phyloP scores from a whole-genome alignment of 2,797 vertebrate species.

The Vireo griseus region DNA sequence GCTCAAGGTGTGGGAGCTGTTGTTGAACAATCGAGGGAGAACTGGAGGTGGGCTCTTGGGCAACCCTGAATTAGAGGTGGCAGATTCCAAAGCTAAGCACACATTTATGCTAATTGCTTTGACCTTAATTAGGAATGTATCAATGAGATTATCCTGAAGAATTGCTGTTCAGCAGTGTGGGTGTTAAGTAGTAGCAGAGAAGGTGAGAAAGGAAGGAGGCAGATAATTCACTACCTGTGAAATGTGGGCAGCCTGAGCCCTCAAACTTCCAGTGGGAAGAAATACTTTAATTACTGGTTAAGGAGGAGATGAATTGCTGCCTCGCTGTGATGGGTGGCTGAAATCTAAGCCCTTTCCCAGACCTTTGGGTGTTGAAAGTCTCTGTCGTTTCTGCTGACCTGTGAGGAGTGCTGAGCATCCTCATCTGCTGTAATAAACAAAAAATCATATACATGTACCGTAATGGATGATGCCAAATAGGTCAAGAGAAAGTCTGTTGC shows the following conservation, averaged over 20 bases:
- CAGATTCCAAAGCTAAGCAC: neutral
- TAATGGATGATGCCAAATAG: neutral
- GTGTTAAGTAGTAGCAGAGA: neutral
- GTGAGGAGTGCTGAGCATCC: neutral
- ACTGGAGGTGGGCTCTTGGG: neutral
- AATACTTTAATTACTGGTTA: neutral
- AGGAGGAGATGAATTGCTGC: neutral
- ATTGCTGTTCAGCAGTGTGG: neutral
- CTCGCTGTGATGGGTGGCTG: neutral
- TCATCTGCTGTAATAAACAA: neutral
- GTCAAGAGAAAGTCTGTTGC: neutral
- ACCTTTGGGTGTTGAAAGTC: neutral
- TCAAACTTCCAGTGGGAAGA: neutral
- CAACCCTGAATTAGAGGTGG: neutral
- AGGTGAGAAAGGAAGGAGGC: neutral
- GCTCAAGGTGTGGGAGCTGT: neutral
- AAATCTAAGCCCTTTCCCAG: neutral
- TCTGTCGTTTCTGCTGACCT: neutral
- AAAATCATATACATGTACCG: rapidly evolving
- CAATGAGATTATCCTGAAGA: neutral
- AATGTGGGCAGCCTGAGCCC: neutral
- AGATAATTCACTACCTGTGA: neutral
- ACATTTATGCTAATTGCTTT: neutral
- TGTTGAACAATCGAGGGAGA: neutral
- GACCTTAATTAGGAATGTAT: neutral